Percentiles rank a stretch among this genome's conserved stretches.
phyloP scores from a whole-genome alignment of 2,797 vertebrate genomes.

The Phrynocephalus forsythii region DNA sequence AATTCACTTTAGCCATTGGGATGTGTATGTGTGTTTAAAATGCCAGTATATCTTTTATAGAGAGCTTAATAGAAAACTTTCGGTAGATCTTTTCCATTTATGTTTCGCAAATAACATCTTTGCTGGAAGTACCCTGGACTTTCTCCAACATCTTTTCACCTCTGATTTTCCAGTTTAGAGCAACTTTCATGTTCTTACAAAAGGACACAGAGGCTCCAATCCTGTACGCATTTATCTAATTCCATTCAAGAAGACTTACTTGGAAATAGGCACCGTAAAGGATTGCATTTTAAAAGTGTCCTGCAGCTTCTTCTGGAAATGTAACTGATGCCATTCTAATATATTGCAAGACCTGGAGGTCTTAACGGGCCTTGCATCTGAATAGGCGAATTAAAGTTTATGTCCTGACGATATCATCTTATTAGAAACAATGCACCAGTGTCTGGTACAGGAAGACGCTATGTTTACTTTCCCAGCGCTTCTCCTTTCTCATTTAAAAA shows the following conservation, averaged over 20 bases:
- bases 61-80: slow-evolving; percentile 48
- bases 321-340: not conserved
- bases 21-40: slow-evolving; percentile 1
- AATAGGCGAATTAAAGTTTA: too few relatives aligned
- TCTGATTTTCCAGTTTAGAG: not conserved
- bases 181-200: not conserved
- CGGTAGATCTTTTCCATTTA: slow-evolving; percentile 36
- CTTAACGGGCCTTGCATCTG: too few relatives aligned
- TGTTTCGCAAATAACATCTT: not conserved
- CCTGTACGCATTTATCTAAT: too few relatives aligned
- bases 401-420: not conserved
- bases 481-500: not conserved
- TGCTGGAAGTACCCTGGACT: not conserved
- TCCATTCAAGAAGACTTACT: not conserved
- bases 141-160: not conserved
- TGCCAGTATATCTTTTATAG: slow-evolving; percentile 30
- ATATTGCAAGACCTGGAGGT: slow-evolving; percentile 10
- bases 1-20: slow-evolving; percentile 27
- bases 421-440: not conserved
- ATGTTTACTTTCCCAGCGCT: not conserved
- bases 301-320: not conserved
- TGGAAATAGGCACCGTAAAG: not conserved
- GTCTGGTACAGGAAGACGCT: not conserved
- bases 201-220: not conserved
- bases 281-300: not conserved